phyloP scores from a whole-genome alignment of 2,113 vertebrate genomes.

The Eudyptes chrysolophus region DNA sequence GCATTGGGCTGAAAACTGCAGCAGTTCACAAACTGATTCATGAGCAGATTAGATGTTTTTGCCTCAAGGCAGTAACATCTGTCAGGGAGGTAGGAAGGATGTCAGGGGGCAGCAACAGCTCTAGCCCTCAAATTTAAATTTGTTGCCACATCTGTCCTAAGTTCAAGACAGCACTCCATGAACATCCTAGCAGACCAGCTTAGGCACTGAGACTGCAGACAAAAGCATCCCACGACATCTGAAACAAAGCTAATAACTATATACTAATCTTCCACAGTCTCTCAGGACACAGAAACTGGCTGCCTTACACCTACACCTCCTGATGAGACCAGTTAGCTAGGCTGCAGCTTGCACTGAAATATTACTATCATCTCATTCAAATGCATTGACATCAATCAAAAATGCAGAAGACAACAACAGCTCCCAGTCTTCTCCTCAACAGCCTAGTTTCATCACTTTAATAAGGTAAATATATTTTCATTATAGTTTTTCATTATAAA shows the following conservation, averaged over 20 bases:
- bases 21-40: slow-evolving; percentile 15
- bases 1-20: background rate
- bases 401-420: background rate
- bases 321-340: background rate
- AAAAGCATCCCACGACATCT: background rate
- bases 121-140: background rate
- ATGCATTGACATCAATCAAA: background rate
- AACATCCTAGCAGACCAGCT: background rate
- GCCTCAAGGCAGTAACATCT: slow-evolving; percentile 45
- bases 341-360: background rate
- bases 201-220: background rate
- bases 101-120: background rate
- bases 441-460: background rate
- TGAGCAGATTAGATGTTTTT: background rate
- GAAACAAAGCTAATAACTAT: background rate
- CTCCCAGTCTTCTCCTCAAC: background rate
- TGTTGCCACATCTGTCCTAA: background rate
- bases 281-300: background rate
- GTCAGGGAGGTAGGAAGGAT: background rate
- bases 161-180: background rate
- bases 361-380: background rate
- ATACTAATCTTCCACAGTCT: background rate
- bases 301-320: background rate
- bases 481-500: background rate
- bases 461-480: background rate